Evolutionary conservation across 2,888 invertebrate species (phyloP).

Genomic region (Tetranychus truncatus): DNA sequence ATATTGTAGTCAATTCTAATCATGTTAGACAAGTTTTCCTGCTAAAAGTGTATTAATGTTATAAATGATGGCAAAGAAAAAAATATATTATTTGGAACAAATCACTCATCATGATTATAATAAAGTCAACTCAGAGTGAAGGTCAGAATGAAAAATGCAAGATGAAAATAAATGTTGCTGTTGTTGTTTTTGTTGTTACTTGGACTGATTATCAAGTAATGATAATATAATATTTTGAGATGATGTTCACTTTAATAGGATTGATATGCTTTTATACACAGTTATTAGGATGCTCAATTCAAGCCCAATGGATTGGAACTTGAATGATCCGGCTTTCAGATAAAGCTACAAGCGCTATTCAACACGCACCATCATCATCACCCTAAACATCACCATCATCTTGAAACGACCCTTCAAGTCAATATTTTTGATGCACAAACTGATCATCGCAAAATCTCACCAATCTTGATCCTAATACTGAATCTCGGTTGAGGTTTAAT

Average conservation of each 20-base stretch:
- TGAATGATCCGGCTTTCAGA: neutral
- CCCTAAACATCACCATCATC: neutral
- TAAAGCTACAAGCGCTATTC: neutral
- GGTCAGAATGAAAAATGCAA: neutral
- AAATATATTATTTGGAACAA: neutral
- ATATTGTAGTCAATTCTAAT: neutral
- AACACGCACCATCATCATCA: neutral
- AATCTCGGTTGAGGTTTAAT: too few species aligned
- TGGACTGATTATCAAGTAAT: too few species aligned
- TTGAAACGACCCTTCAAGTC: neutral
- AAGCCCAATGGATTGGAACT: neutral
- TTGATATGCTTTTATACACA: neutral
- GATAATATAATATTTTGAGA: too few species aligned
- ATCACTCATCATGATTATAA: neutral
- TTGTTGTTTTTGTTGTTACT: neutral
- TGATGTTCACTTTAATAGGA: neutral
- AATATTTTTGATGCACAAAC: neutral
- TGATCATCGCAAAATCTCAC: neutral
- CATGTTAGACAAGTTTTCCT: neutral
- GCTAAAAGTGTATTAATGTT: too few species aligned
- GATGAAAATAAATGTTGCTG: neutral
- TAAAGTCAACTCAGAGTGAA: neutral
- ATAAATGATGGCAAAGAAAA: neutral
- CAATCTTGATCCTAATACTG: neutral
- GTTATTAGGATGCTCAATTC: neutral